Base-by-base conservation (phyloP, 2,797 vertebrate species). In the Gymnopithys bicolor region DNA sequence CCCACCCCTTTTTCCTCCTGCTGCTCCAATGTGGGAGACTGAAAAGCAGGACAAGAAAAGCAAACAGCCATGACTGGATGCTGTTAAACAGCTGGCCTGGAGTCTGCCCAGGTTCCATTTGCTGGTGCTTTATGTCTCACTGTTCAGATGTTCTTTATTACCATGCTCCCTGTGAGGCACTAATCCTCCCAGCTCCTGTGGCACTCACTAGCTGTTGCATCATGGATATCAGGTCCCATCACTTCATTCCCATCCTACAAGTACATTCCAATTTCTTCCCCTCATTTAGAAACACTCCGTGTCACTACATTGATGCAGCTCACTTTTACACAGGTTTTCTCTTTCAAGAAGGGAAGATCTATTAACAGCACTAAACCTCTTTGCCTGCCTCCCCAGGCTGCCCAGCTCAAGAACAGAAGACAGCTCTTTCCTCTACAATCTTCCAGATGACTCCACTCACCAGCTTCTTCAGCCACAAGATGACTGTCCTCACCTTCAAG, bases 401-500 rank as follows among this genome's bases (percentile, higher is more conserved):
- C 82, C 69, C 56, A 92, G 9, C 76, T 96, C 97, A n/a, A 96
- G 94, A 69, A 95, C 96, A 22, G 98, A 98, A 23, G 98, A 98
- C 43, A 95, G 73, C 48, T 97, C 98, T 58, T 98, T 98, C 96
- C 96, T 98, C 15, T 98, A 97, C 55, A 96, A 95, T 12, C 91
- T 97, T 78, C 97, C 98, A 0, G 98, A 98, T 68, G 98, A 98
- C 91, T 98, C 98, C 69, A 97, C 98, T 39, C 95, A 97, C 73
- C 98, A 98, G 93, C 98, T 98, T 74, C 97, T 98, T 46, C 94
- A 97, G 82, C 90, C 97, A 22, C 96, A 83, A 75, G 96, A 95
- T n/a, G 97, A 96, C 46, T 92, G 93, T 93, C 90, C 70, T 90
- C 96, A 89, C 46, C 97, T 98, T 63, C 96, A 92, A 87, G 95